Evolutionary conservation across 2,888 invertebrate species (phyloP), one percentile per base, ranked within the genome.

Genomic region (Andrena bicolor): DNA sequence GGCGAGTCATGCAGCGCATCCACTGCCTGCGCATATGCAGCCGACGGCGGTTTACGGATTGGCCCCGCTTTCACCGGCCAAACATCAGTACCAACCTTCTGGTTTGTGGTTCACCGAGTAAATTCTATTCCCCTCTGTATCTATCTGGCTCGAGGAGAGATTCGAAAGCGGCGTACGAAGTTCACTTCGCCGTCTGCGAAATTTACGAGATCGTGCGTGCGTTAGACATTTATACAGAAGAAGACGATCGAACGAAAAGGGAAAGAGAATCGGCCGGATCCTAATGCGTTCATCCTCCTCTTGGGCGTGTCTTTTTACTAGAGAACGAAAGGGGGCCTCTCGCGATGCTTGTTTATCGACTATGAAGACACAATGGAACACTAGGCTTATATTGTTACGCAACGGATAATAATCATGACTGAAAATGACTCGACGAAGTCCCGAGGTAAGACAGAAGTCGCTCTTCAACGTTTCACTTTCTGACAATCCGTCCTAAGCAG

Each of bases 1-100:
- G 93, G 95, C 96, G 65, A 95, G 95, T 86, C 96, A 97, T 94
- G 95, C 97, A 82, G 95, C 96, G 68, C 97, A 97, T 94, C 97
- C 97, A 63, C 94, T 97, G 90, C 97, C 97, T 82, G 97, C 97
- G 8, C 97, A 98, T 93, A 96, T 97, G 94, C 97, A 97, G 93
- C 97, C 95, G 69, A 94, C 95, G 8, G 93, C 94, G 65, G 95
- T 95, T 53, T 96, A 96, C 90, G 95, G 96, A 80, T 96, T 96
- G 94, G 96, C 96, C 85, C 95, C 97, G 82, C 94, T 97, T 91
- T 96, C 97, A 90, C 96, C 96, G 49, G 96, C 96, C 82, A 96
- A 97, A 93, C 95, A 95, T 82, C 96, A 96, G 91, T 96, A 96
- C 92, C 96, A 96, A 90, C 95, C 95, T 86, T 95, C 96, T 85